Base-by-base conservation (phyloP, 2,113 vertebrate species). In the Dipodomys spectabilis region DNA sequence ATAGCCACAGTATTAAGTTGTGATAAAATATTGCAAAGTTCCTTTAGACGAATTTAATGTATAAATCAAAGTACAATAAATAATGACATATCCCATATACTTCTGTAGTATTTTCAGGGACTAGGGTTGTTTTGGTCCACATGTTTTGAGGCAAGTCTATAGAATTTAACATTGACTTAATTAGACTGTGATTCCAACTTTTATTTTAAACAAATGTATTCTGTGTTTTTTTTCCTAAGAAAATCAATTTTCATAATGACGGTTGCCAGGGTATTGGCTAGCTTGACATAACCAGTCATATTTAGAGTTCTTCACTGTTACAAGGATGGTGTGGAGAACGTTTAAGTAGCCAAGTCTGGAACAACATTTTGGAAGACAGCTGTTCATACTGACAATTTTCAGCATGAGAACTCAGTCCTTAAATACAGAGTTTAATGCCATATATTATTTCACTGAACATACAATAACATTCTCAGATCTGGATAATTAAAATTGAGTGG, bases 201-300 rank as follows among this genome's bases (percentile, higher is more conserved):
- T 18, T 3, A 27, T 44, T n/a, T 95, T 87, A 62, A 62, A 80
- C 30, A 71, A 4, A 23, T 64, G 62, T 64, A 25, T 64, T 81
- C 2, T 86, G 25, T 53, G 23, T 27, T 73, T n/a, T 53, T 4
- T n/a, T 95, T 91, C 83, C 86, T 53, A 77, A 92, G 32, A 28
- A 88, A 91, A 77, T 12, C 75, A 18, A 88, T 83, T 95, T 92
- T 95, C 23, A 57, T 53, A 86, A 39, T 72, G 53, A 91, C 45
- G 3, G 39, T 88, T 95, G 22, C 39, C 77, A 69, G 28, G 64
- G 1, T 19, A 68, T 71, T 25, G 6, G 20, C 20, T 53, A 82
- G 69, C 18, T 44, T 92, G 90, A 60, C n/a, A 92, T 32, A 8
- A 44, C 53, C 18, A 57, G 53, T 65, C 25, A 23, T 73, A 79